Evolutionary conservation across 2,797 vertebrate species (phyloP), one percentile per base, ranked within the genome.

Genomic region (Novumbra hubbsi): DNA sequence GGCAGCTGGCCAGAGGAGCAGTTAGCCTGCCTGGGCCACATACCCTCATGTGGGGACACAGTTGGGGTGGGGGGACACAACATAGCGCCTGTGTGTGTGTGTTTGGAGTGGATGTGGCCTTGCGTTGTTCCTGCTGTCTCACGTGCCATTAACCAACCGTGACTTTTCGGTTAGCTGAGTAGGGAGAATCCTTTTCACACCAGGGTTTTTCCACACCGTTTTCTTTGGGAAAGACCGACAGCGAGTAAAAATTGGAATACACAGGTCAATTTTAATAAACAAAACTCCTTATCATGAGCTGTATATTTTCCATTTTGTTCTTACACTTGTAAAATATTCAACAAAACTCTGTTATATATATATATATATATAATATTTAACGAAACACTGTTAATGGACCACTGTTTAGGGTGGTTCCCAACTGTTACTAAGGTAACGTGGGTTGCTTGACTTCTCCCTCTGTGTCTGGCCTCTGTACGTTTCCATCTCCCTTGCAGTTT

Each of bases 391-490:
- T 34, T 30, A 60, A 55, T 85, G 83, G 87, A 88, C 80, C 19
- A 73, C 3, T 0, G 76, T 84, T 70, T 80, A 82, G 71, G 64
- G 78, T 62, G 75, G 81, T 83, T 87, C 86, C 78, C 78, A 73
- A 85, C 76, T 45, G 52, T 68, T 76, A 76, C 79, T 80, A 84
- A 75, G 78, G 72, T 79, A 65, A 68, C 66, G 79, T 80, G 86
- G 83, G 82, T 65, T 74, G 82, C 79, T n/a, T 14, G 30, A 21
- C n/a, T 52, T 32, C 70, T 32, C 70, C 68, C 80, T 86, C 63
- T 78, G 83, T 90, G 85, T 89, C 87, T 88, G 85, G 78, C 48
- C 78, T 80, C 87, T 84, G 88, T 89, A 89, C 88, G 86, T 81
- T 87, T 73, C 72, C 80, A 83, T 87, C 80, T 81, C 78, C 79